Base-by-base conservation (phyloP, 1,140 invertebrate genomes). In the Polyergus mexicanus region DNA sequence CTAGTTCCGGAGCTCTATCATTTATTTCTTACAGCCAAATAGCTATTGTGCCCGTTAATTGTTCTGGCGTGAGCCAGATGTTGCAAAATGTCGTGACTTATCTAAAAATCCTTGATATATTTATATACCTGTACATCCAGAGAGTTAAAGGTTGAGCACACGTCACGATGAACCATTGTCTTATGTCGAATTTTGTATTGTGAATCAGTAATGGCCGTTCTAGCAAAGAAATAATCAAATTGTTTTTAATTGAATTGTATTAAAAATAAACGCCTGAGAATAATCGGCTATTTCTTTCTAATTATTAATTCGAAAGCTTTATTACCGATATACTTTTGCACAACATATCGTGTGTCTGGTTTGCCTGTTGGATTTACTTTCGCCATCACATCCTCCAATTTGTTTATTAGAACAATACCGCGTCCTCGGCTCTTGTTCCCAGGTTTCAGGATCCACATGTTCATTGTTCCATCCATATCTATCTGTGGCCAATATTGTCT, bases 391-490 rank as follows among this genome's bases (percentile, higher is more conserved):
- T 98, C 97, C 86, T 98, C 98, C 13, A 99, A 95, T 92, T 97
- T 97, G 93, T 98, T 98, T 96, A 98, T 97, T 35, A 99, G 95
- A 22, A 97, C 96, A 81, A 99, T 99, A 62, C 98, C 98, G 90
- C 98, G 96, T 0, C 99, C 98, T 3, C 98, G 96, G 86, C 98
- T 99, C 94, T 98, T 98, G 72, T 98, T 98, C 16, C 98, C 98
- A 0, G 99, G 99, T 94, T 99, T 99, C 35, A 99, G 96, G 88
- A 99, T 99, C 98, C 98, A 99, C 74, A 99, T 97, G 94, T 99
- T 99, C 78, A 97, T 96, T 58, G 96, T 95, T 0, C 98, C 98
- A 93, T 99, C 98, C 85, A 98, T 96, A 1, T 97, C 96, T 74
- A 97, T 96, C 92, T 98, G 98, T 0, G 98, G 98, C 97, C 97